Percentiles rank a stretch among this genome's conserved stretches.
Conservation (phyloP, 1,140 invertebrate species). For the Phortica variegata region DNA sequence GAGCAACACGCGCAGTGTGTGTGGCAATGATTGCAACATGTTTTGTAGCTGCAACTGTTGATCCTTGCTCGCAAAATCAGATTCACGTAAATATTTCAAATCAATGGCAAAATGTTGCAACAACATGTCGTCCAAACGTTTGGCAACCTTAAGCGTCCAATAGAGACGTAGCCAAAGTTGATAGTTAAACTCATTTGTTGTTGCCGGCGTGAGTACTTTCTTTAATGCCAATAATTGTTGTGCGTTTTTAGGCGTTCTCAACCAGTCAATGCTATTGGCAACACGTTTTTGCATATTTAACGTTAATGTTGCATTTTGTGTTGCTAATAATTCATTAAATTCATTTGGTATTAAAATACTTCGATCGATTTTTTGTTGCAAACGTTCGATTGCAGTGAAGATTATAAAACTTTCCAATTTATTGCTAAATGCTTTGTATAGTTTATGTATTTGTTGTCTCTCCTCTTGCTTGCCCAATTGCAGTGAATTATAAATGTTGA, state of each 20-base stretch:
- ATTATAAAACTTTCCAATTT: no score
- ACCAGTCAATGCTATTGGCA: constrained; percentile 26
- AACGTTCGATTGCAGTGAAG: neutral
- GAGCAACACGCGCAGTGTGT: constrained; percentile 5
- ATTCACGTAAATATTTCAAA: constrained; percentile 3
- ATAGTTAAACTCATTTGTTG: constrained; percentile 14
- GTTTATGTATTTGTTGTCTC: neutral
- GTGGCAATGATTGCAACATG: constrained; percentile 28
- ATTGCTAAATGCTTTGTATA: no score
- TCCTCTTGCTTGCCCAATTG: neutral
- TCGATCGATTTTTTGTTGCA: neutral
- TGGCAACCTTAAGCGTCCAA: constrained; percentile 11
- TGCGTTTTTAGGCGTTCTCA: neutral
- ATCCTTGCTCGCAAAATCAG: neutral
- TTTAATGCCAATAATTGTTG: constrained; percentile 5
- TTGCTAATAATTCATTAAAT: neutral
- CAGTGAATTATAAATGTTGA: no score
- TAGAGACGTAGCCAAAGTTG: constrained; percentile 30
- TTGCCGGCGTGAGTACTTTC: constrained; percentile 12
- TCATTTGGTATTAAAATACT: neutral
- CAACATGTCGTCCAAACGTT: constrained; percentile 1
- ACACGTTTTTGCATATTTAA: constrained; percentile 17
- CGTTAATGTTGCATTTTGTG: neutral
- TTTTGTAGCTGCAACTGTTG: constrained; percentile 23
- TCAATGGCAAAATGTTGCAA: constrained; percentile 21